Conservation (phyloP, 2,797 vertebrate genomes). For the Netta rufina region DNA sequence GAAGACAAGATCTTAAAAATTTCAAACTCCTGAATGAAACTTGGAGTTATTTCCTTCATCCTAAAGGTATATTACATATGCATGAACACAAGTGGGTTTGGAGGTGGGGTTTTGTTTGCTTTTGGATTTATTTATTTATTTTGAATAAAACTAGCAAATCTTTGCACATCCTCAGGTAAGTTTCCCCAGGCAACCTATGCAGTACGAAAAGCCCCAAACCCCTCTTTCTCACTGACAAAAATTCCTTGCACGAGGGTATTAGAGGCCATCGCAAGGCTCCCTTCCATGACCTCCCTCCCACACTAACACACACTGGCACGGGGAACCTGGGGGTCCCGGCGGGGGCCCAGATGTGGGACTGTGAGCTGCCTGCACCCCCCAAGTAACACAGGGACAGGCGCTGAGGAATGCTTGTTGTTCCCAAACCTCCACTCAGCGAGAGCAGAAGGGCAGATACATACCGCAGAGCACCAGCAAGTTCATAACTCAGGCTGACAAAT, state of each 20-base stretch:
- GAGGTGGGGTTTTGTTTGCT: background rate
- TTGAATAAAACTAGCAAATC: background rate
- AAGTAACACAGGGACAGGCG: background rate
- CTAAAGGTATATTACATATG: no score
- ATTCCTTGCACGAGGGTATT: fast-evolving
- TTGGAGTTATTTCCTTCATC: background rate
- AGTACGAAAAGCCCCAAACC: background rate
- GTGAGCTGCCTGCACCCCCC: background rate
- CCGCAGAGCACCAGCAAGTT: background rate
- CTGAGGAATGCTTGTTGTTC: background rate
- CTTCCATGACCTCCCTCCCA: background rate
- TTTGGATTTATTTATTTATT: background rate
- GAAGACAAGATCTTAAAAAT: background rate
- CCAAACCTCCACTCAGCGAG: background rate
- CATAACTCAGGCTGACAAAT: background rate
- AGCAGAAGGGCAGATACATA: background rate
- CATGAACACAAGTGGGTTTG: background rate
- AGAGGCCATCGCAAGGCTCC: background rate
- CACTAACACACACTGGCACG: background rate
- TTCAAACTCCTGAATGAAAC: background rate
- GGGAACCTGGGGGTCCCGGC: background rate
- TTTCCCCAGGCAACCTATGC: background rate
- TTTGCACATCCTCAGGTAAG: background rate
- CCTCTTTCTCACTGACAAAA: background rate
- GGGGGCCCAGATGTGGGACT: background rate